These are phyloP conservation scores for Smutsia gigantea DNA, from an alignment of 2,797 vertebrate species.

Conservation along the genomic window DNA sequence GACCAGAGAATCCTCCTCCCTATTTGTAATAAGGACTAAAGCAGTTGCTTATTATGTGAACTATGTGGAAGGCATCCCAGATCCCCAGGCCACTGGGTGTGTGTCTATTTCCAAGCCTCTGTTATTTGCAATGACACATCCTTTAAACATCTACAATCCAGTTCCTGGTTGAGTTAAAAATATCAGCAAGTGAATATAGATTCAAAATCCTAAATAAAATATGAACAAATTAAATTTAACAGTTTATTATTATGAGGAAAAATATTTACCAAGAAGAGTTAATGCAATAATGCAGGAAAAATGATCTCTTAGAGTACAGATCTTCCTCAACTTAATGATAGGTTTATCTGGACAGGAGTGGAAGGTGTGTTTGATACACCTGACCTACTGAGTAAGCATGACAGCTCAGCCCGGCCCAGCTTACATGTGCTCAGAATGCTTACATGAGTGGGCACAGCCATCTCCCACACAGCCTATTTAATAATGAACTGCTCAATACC, in stretches of 20 bases:
- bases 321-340: neutral
- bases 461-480: neutral
- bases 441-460: neutral
- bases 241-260: constrained; percentile 19
- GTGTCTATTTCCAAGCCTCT: constrained; percentile 73
- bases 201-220: constrained; percentile 53
- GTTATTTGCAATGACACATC: constrained; percentile 59
- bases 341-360: neutral
- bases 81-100: constrained; percentile 51
- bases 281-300: neutral
- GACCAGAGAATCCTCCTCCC: neutral
- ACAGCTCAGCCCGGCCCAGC: neutral
- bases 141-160: constrained; percentile 62
- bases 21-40: constrained; percentile 63
- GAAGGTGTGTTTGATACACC: neutral
- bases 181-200: constrained; percentile 50
- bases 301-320: neutral
- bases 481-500: too few relatives aligned
- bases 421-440: neutral
- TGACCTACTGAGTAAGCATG: neutral
- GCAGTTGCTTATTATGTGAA: constrained; percentile 59
- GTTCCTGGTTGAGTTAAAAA: constrained; percentile 69
- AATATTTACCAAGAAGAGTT: neutral
- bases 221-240: constrained; percentile 1
- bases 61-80: constrained; percentile 70